Evolutionary conservation across 2,113 vertebrate species (phyloP).

Genomic region (Drymodes brunneopygia): DNA sequence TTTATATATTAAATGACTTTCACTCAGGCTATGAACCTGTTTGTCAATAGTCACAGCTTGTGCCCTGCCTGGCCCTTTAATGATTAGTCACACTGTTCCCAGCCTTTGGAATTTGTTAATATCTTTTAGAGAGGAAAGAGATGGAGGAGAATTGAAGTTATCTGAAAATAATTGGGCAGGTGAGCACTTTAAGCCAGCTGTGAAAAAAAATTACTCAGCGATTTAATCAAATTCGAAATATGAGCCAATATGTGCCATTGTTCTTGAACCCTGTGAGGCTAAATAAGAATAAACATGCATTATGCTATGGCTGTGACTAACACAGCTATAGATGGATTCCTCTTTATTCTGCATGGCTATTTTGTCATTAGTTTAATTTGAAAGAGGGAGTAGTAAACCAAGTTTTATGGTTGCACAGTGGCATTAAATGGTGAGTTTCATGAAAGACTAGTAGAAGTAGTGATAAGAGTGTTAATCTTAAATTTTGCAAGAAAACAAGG

Average conservation of each 20-base stretch:
- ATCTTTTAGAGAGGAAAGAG: not conserved
- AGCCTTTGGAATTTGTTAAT: not conserved
- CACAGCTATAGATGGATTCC: not conserved
- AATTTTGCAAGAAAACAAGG: not conserved
- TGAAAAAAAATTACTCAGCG: not conserved
- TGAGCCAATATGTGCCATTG: not conserved
- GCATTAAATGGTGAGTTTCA: not conserved
- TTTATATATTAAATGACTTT: not conserved
- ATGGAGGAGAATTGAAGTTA: not conserved
- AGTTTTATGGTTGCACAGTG: not conserved
- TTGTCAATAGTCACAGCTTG: not conserved
- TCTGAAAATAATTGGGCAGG: conserved; percentile 17
- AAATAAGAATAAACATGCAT: not conserved
- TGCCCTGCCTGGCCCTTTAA: not conserved
- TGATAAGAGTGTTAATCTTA: not conserved
- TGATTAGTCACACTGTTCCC: not conserved
- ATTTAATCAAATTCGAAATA: not conserved
- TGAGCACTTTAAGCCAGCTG: not conserved
- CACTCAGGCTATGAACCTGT: not conserved
- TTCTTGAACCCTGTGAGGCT: not conserved
- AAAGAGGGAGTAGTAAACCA: not conserved
- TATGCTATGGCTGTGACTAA: not conserved
- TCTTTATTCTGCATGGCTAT: not conserved
- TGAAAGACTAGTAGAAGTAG: not conserved
- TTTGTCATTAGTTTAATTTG: not conserved